A percentile compares a stretch with the other conserved stretches of the same genome.
Conservation (phyloP, 2,888 invertebrate genomes). For the Cyrtodaria siliqua region DNA sequence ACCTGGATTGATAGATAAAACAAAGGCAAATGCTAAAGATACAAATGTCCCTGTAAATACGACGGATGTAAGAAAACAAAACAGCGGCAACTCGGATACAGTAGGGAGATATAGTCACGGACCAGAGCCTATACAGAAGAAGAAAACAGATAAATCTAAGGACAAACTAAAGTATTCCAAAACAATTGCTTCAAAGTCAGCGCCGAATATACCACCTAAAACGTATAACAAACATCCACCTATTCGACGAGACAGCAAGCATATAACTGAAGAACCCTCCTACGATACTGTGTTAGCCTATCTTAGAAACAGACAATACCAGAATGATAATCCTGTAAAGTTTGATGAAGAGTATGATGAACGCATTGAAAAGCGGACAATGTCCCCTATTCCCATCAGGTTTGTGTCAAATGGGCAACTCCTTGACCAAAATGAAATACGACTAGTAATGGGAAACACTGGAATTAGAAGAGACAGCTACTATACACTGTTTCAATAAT, state of each 20-base stretch:
- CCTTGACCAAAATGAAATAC: slow-evolving; percentile 21
- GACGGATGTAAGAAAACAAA: neutral
- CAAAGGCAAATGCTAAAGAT: no score
- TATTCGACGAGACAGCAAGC: slow-evolving; percentile 27
- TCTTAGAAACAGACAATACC: slow-evolving; percentile 14
- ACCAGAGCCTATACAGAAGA: slow-evolving; percentile 14
- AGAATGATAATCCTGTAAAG: slow-evolving; percentile 2
- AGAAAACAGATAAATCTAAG: neutral
- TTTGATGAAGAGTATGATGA: slow-evolving; percentile 22
- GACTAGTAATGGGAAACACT: slow-evolving; percentile 24
- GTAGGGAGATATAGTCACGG: slow-evolving; percentile 20
- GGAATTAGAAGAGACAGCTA: slow-evolving; percentile 13
- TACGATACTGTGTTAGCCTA: slow-evolving; percentile 34
- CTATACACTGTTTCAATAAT: neutral
- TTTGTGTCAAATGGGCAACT: slow-evolving; percentile 26
- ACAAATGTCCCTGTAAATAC: neutral
- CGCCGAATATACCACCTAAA: neutral
- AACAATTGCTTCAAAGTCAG: slow-evolving; percentile 2
- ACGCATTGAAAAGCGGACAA: neutral
- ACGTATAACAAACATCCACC: slow-evolving; percentile 22
- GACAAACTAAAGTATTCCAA: neutral
- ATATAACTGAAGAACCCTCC: slow-evolving; percentile 15
- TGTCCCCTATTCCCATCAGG: slow-evolving; percentile 29
- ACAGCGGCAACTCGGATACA: neutral
- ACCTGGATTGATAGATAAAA: no score